These are phyloP conservation scores for Macroteleia sp. DNA, from an alignment of 2,888 invertebrate genomes.

Conservation along the genomic window DNA sequence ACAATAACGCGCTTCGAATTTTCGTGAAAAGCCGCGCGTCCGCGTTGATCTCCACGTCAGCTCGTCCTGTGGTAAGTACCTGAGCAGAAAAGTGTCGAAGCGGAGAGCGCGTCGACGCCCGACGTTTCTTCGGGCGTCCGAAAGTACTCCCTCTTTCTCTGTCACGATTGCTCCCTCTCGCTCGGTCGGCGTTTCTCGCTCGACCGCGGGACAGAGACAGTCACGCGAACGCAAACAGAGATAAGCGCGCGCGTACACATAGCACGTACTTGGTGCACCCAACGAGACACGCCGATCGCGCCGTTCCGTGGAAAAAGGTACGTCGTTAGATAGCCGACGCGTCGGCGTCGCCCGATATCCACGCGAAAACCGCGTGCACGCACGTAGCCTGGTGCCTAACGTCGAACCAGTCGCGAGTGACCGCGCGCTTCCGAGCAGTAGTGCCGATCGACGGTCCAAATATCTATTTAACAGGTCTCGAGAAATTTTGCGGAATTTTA, in stretches of 20 bases:
- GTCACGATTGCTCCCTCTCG: slow-evolving; percentile 60
- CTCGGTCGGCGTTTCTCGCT: slow-evolving; percentile 68
- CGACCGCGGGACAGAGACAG: slow-evolving; percentile 59
- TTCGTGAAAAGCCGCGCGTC: slow-evolving; percentile 76
- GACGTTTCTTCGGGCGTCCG: slow-evolving; percentile 85
- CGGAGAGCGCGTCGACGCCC: slow-evolving; percentile 69
- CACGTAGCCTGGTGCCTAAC: not conserved
- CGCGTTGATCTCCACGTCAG: slow-evolving; percentile 79
- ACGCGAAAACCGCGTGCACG: slow-evolving; percentile 18
- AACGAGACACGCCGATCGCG: slow-evolving; percentile 14
- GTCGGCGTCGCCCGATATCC: slow-evolving; percentile 39
- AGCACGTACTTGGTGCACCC: slow-evolving; percentile 45
- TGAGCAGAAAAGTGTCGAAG: slow-evolving; percentile 44
- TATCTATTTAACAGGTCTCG: too few relatives aligned
- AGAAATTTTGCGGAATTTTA: too few relatives aligned
- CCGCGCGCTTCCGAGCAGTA: slow-evolving; percentile 29
- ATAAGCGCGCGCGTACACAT: slow-evolving; percentile 53
- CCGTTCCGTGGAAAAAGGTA: slow-evolving; percentile 57
- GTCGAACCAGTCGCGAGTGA: slow-evolving; percentile 21
- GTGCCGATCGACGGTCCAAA: slow-evolving; percentile 8
- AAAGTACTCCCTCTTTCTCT: slow-evolving; percentile 71
- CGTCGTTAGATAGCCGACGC: slow-evolving; percentile 44
- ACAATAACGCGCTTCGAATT: slow-evolving; percentile 80
- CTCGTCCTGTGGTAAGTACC: slow-evolving; percentile 90
- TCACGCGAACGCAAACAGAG: slow-evolving; percentile 52